Evolutionary conservation across 2,888 invertebrate genomes (phyloP).

Genomic region (Enchytraeus crypticus): DNA sequence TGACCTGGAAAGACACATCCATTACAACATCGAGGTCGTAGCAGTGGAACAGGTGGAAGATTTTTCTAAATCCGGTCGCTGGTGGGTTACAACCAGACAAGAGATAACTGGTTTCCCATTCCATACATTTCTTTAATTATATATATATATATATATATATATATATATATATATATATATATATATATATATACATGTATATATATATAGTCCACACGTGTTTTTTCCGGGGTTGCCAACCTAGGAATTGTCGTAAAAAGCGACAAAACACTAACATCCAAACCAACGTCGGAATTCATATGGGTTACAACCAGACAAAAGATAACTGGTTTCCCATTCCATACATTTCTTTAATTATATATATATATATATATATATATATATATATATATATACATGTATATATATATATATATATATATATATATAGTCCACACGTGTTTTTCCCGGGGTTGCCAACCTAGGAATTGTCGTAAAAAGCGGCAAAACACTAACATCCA

Average conservation of each 20-base stretch:
- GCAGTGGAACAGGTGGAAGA: constrained; percentile 28
- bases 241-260: background rate
- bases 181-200: constrained; percentile 10
- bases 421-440: too few species aligned
- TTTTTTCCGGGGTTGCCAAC: background rate
- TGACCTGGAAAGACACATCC: constrained; percentile 34
- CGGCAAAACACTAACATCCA: too few species aligned
- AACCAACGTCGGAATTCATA: constrained; percentile 39
- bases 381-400: constrained; percentile 13
- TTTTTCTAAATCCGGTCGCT: constrained; percentile 37
- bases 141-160: constrained; percentile 13
- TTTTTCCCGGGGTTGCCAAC: background rate
- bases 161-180: constrained; percentile 14
- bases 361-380: constrained; percentile 14
- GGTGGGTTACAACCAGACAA: constrained; percentile 36
- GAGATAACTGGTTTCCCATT: constrained; percentile 24
- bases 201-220: background rate
- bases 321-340: constrained; percentile 21
- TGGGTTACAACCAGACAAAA: constrained; percentile 32
- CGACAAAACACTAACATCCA: too few species aligned
- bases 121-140: constrained; percentile 7
- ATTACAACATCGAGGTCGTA: constrained; percentile 33
- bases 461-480: background rate
- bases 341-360: constrained; percentile 9
- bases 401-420: constrained; percentile 6